Percentiles rank a stretch among this genome's conserved stretches.
These are phyloP conservation scores for Amphiura filiformis DNA, from an alignment of 35 echinoderm and acorn worm genomes.

Conservation along the genomic window DNA sequence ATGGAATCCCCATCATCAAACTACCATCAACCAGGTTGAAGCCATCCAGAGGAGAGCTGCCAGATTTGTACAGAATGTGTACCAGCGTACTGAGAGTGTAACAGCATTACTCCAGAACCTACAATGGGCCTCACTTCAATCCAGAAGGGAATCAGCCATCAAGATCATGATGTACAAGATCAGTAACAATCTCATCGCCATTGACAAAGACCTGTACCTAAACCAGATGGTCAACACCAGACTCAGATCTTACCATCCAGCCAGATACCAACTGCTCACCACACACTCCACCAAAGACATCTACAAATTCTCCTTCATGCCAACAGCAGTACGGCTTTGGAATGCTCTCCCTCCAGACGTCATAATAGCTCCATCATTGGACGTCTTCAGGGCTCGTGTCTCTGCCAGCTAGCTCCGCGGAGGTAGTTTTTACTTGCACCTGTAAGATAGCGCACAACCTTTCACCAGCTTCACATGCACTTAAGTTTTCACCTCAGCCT, in stretches of 20 bases:
- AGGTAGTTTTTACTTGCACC: not conserved
- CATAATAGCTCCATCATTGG: slow-evolving; percentile 7
- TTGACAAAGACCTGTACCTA: not conserved
- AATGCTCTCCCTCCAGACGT: not conserved
- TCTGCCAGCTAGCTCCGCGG: not conserved
- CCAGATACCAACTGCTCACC: slow-evolving; percentile 18
- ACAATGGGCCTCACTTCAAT: slow-evolving; percentile 35
- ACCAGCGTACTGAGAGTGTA: slow-evolving; percentile 25
- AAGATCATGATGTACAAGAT: slow-evolving; percentile 49
- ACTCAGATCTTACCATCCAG: slow-evolving; percentile 12
- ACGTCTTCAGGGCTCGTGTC: slow-evolving; percentile 1
- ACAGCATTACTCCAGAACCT: slow-evolving; percentile 2
- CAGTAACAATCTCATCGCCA: slow-evolving; percentile 8
- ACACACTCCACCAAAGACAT: slow-evolving; percentile 34
- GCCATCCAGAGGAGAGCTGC: slow-evolving; percentile 34
- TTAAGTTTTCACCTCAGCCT: not conserved
- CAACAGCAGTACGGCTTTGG: slow-evolving; percentile 23
- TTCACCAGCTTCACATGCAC: slow-evolving; percentile 15
- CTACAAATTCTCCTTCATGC: slow-evolving; percentile 30
- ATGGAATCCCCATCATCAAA: slow-evolving; percentile 35
- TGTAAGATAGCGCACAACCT: not conserved
- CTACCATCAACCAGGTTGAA: slow-evolving; percentile 48
- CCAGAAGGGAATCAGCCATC: slow-evolving; percentile 41
- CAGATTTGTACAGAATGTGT: slow-evolving; percentile 31
- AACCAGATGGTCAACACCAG: not conserved